Conservation (phyloP, 2,113 vertebrate species). For the Sinocyclocheilus maitianheensis region DNA sequence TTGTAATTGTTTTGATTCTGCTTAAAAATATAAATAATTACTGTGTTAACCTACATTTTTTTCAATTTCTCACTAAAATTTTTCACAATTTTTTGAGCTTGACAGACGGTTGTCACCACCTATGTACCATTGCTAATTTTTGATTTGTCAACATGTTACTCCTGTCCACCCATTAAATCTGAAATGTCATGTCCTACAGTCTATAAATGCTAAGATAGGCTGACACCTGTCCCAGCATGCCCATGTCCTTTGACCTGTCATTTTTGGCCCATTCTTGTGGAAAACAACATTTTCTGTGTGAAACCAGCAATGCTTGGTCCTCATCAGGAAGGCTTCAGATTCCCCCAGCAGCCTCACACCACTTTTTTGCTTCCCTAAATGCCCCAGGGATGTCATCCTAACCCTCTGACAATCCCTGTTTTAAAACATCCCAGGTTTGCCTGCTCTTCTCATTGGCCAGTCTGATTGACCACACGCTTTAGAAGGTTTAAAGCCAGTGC, state of each 20-base stretch:
- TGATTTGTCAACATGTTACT: background rate
- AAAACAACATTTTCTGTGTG: background rate
- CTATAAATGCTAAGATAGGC: background rate
- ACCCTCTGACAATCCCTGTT: background rate
- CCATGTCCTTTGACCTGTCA: conserved; percentile 44
- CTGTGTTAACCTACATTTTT: background rate
- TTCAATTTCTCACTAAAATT: background rate
- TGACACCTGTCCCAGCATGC: conserved; percentile 39
- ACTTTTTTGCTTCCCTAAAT: background rate
- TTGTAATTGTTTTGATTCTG: background rate
- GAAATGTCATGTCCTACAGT: conserved; percentile 36
- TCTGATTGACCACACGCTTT: background rate
- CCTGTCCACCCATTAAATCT: conserved; percentile 21
- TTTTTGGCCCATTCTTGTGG: conserved; percentile 24
- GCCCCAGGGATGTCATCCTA: conserved; percentile 4
- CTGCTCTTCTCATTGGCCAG: background rate
- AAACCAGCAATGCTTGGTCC: background rate
- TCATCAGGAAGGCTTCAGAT: background rate
- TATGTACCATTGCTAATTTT: background rate
- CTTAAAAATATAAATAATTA: background rate
- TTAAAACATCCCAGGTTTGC: conserved; percentile 5
- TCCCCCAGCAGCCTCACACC: background rate
- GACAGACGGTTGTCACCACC: background rate
- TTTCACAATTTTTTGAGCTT: background rate
- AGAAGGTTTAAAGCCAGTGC: background rate